Base-by-base conservation (phyloP, 1,140 invertebrate genomes). In the Neodiprion pinetum region DNA sequence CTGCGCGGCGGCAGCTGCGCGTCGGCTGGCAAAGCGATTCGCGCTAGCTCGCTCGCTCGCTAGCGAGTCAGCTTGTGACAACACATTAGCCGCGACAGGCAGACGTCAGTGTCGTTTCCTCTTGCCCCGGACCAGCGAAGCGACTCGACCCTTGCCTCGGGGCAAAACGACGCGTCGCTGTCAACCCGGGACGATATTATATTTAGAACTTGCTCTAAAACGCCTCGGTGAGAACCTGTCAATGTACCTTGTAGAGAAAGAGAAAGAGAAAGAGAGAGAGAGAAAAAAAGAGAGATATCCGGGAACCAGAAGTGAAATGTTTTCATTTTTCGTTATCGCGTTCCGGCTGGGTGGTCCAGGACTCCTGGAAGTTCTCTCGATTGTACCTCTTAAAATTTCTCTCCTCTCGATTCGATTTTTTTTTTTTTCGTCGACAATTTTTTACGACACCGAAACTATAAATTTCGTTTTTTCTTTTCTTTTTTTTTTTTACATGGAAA, bases 71-170 rank as follows among this genome's bases (percentile, higher is more conserved):
- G 28, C 70, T 21, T 79, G 79, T 80, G 82, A 83, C 82, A 81
- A 82, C 81, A 79, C 82, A 84, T 84, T 84, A 84, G 80, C 81
- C 66, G 74, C 48, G 76, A 50, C 77, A 80, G 78, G 77, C 81
- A 78, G 78, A 28, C 80, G 74, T 81, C 76, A 47, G 21, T n/a
- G 12, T 69, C 28, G 8, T 17, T 48, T 67, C 0, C 70, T 21
- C 40, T 28, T 17, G 65, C 69, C 12, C 49, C 14, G 10, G 68
- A 48, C 74, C 68, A 78, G 73, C 61, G 53, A 61, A 78, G 73
- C 61, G 53, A 61, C 53, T 61, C 53, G 53, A 49, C 73, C 72
- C 65, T 23, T 17, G 72, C 72, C 72, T 78, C 75, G 28, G 28
- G 28, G 28, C 28, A 40, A 40, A 40, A 40, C 28, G 28, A 28